Conservation (phyloP, 2,888 invertebrate genomes). For the Epistrophella euchroma region DNA sequence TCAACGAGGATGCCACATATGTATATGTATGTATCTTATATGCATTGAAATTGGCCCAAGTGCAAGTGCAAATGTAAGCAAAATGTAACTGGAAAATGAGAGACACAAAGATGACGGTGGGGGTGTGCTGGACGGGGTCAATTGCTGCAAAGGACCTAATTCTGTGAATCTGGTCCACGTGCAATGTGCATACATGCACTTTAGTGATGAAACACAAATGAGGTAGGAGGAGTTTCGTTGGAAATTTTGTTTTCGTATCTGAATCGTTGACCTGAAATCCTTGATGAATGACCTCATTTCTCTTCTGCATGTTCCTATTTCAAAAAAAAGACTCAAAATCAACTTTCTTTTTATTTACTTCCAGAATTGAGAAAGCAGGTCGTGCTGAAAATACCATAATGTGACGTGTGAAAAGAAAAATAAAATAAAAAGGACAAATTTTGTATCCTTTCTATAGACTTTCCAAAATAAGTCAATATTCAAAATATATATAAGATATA, state of each 20-base stretch:
- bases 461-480: constrained; percentile 20
- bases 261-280: constrained; percentile 76
- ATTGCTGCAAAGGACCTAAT: constrained; percentile 37
- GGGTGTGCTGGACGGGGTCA: constrained; percentile 7
- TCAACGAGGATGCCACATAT: constrained; percentile 45
- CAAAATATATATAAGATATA: constrained; percentile 47
- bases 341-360: constrained; percentile 22
- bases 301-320: constrained; percentile 1
- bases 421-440: constrained; percentile 25
- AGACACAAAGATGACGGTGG: constrained; percentile 4
- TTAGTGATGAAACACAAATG: not conserved
- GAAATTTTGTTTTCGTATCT: constrained; percentile 46
- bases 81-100: constrained; percentile 6
- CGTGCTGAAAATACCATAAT: constrained; percentile 48
- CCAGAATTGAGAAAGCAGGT: constrained; percentile 50
- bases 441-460: not conserved
- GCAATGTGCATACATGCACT: constrained; percentile 51
- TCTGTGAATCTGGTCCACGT: constrained; percentile 60
- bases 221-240: constrained; percentile 32
- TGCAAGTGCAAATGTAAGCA: constrained; percentile 73
- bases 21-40: too few relatives aligned
- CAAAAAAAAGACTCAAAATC: constrained; percentile 17
- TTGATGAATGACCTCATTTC: constrained; percentile 66
- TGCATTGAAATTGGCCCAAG: constrained; percentile 75
- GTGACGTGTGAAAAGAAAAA: too few relatives aligned